Base-by-base conservation (phyloP, 2,797 vertebrate genomes). In the Psittacula echo region DNA sequence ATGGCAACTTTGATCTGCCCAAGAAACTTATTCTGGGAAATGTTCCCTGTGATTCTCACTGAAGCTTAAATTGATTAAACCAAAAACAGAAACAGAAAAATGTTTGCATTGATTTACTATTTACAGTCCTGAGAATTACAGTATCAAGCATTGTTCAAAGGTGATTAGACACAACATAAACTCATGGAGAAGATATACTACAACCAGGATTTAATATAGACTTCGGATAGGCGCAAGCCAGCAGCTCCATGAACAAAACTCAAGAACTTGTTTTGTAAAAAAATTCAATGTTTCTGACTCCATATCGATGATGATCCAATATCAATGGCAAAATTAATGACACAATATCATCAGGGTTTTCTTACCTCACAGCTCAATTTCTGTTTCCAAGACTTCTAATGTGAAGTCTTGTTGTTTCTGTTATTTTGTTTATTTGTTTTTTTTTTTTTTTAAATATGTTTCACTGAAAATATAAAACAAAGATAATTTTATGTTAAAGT, bases 61-160 rank as follows among this genome's bases (percentile, higher is more conserved):
- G 60, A 54, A 66, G 42, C 20, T 94, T 92, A 85, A 92, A 89
- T 51, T 92, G 76, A 67, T 74, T 84, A 65, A 87, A 53, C 32
- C 30, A 71, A 87, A 92, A 85, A n/a, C 9, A 89, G 75, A 88
- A 86, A 48, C 16, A 81, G 65, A 85, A 75, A 96, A 94, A 81
- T 85, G 16, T 91, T 67, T 74, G 4, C 23, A 51, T 41, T 72
- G 64, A 58, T 88, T 90, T 94, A 10, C 8, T 70, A 30, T 92
- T 95, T 82, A 74, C 44, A 47, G 23, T 79, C 64, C 51, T 80
- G 60, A 83, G 68, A 88, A 83, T 56, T 65, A 37, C 13, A 71
- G 13, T 80, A 66, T 48, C 18, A 29, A 39, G 9, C 34, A 71
- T 62, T 92, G 22, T 86, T 89, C 85, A 81, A 84, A 86, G 26